Base-by-base conservation (phyloP, 2,113 vertebrate species). In the Entosphenus tridentatus region DNA sequence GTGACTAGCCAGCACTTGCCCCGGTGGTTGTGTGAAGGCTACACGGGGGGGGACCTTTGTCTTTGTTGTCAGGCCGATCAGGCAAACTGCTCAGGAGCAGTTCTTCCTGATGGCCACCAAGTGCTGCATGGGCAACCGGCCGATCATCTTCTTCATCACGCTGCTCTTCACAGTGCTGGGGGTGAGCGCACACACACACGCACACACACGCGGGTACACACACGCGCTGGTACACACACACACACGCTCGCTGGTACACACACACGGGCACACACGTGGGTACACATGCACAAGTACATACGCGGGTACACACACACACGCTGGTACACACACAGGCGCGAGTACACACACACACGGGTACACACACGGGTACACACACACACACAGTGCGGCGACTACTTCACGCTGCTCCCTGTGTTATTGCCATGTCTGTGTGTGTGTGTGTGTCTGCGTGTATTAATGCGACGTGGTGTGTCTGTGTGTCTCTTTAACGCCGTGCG, bases 41-140 rank as follows among this genome's bases (percentile, higher is more conserved):
- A 39, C 39, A 39, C 5, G 39, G 39, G 39, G 21, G 21, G 21
- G 39, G 73, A 74, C 69, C 13, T 73, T 70, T 71, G 71, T 72
- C 65, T 0, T 69, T 68, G 11, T 74, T 79, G 77, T 73, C 77
- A 98, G 93, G 80, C 88, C 85, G 57, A 91, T 98, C 76, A 90
- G 93, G 77, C 90, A 96, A 77, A 91, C 96, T 86, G 88, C 93
- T 57, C 93, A 98, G 76, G 93, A 98, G 72, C 93, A 98, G 69
- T 98, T 98, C 79, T 98, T 98, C 76, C 82, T 98, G 75, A 98
- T 96, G 92, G 91, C 90, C 73, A 98, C 92, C 18, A 82, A 91
- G 78, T 98, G 93, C 76, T 98, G 91, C 75, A 96, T 98, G 91
- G 93, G 90, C 77, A 90, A 98, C 74, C 81, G 93, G 73, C 93